Percentiles rank a stretch among this genome's conserved stretches.
phyloP scores from a whole-genome alignment of 2,888 invertebrate species.

The Drosophila multiciliata region DNA sequence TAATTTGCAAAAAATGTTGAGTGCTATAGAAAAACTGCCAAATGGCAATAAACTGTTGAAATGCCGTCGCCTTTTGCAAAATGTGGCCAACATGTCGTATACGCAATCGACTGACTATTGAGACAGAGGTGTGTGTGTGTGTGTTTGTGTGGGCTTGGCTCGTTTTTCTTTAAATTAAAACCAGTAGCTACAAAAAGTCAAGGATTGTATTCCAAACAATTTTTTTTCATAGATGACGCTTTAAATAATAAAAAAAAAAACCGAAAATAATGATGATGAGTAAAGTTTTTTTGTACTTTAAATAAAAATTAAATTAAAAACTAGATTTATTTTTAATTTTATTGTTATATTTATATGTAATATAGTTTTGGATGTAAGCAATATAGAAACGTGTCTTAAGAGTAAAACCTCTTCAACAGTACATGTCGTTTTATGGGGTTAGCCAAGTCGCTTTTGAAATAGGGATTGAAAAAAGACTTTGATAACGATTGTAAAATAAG shows the following conservation, averaged over 20 bases:
- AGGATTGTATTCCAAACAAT: not conserved
- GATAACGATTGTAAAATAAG: not conserved
- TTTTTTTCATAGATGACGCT: not conserved
- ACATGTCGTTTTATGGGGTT: not conserved
- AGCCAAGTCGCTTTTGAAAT: not conserved
- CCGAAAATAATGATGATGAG: too few relatives aligned
- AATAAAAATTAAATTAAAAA: not conserved
- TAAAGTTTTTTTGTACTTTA: not conserved
- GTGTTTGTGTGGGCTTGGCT: constrained; percentile 8
- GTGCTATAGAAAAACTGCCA: constrained; percentile 22
- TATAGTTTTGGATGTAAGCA: not conserved
- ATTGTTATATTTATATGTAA: not conserved
- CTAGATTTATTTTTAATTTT: not conserved
- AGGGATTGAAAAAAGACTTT: not conserved
- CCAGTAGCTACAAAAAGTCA: constrained; percentile 12
- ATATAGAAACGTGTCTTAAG: not conserved
- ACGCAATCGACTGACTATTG: constrained; percentile 21
- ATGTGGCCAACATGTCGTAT: constrained; percentile 37
- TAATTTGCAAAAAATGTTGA: not conserved
- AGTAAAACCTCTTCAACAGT: not conserved
- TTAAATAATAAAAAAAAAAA: too few relatives aligned
- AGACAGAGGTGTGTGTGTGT: constrained; percentile 2
- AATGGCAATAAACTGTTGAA: constrained; percentile 28
- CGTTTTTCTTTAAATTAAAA: constrained; percentile 4
- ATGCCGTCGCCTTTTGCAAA: not conserved